Base-by-base conservation (phyloP, 2,113 vertebrate genomes). In the Ammodramus savannarum region DNA sequence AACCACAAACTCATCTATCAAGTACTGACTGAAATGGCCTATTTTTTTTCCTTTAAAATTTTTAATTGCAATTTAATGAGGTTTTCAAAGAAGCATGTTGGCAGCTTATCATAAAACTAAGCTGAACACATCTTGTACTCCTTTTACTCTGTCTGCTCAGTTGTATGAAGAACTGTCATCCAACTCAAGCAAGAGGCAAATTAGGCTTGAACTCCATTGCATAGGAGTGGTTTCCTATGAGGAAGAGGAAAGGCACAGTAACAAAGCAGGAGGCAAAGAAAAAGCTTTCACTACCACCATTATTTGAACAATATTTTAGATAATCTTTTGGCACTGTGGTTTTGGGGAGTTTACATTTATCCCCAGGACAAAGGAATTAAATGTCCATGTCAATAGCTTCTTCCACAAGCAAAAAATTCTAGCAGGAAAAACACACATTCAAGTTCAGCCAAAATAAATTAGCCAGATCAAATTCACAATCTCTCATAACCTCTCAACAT, bases 61-160 rank as follows among this genome's bases (percentile, higher is more conserved):
- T 91, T 79, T 92, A 95, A 85, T 83, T 89, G 72, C 23, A 2
- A 93, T 93, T 95, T 91, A 94, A 95, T 67, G 59, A 96, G n/a
- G 46, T 90, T 94, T 85, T 81, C 69, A 96, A 73, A 71, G 39
- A 96, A 94, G 87, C 26, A 6, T 13, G 41, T 59, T 82, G 68
- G 61, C 88, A 79, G 46, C 57, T 89, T 86, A 86, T 92, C 69
- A 73, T 41, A 76, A 79, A 89, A 63, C 52, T 74, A 77, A 68
- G 48, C 57, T 55, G 81, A 94, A 88, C 29, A 29, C n/a, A 84
- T 76, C 58, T 32, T 85, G 61, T 17, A 78, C 77, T 94, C 46
- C 39, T 91, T 80, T 29, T 65, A 82, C 49, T 14, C 41, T 62
- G 63, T 34, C 85, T 31, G 0, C 54, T 73, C 3, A 2, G 59